A percentile compares a stretch with the other conserved stretches of the same genome.
phyloP scores from a whole-genome alignment of 53 echinoderm and acorn worm species.

The Luidia sarsii region DNA sequence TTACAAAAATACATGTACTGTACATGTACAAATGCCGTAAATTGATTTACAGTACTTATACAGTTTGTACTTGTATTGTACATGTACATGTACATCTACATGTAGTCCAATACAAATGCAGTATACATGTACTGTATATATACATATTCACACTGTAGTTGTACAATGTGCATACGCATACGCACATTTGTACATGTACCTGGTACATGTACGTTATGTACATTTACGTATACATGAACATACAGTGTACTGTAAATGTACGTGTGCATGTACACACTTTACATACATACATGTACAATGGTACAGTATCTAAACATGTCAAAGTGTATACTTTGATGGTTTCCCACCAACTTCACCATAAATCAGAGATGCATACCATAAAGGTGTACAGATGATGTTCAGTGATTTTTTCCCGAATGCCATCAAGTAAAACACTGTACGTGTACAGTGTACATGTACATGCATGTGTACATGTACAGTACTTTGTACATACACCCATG shows the following conservation, averaged over 20 bases:
- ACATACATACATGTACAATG: background rate
- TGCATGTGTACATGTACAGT: background rate
- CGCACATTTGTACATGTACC: too few species aligned
- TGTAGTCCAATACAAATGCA: background rate
- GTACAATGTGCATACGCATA: too few species aligned
- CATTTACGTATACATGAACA: too few species aligned
- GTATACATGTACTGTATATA: background rate
- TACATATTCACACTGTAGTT: too few species aligned
- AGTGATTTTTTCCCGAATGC: background rate
- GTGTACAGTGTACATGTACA: constrained; percentile 6
- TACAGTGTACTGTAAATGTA: too few species aligned
- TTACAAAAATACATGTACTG: too few species aligned
- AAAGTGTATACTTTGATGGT: background rate
- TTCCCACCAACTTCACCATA: background rate
- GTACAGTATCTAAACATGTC: too few species aligned
- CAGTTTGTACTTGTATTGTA: background rate
- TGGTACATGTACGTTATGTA: too few species aligned
- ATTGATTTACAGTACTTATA: too few species aligned
- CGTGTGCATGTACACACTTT: background rate
- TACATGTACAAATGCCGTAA: too few species aligned
- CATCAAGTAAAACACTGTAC: background rate
- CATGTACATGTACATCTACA: background rate
- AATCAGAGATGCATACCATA: background rate
- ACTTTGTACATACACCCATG: background rate
- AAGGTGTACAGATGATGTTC: background rate